These are phyloP conservation scores for Corbicula japonica DNA, from an alignment of 2,888 invertebrate species.

Conservation along the genomic window DNA sequence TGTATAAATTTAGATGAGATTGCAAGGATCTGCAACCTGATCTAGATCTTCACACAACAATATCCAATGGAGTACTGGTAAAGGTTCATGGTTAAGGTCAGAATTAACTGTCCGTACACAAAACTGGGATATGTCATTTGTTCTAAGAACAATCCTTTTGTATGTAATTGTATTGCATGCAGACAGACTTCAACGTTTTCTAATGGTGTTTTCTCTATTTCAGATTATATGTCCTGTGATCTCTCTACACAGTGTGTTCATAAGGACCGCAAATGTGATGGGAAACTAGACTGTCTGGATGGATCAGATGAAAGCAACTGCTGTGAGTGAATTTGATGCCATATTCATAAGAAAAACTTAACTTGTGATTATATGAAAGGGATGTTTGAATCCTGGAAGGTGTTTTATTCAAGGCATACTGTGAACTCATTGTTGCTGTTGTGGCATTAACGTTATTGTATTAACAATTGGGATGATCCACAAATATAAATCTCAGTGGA, in stretches of 20 bases:
- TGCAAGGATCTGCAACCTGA: too few species aligned
- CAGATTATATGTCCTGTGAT: conserved; percentile 32
- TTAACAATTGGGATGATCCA: too few species aligned
- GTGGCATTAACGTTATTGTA: too few species aligned
- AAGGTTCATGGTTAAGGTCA: too few species aligned
- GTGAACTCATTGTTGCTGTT: too few species aligned
- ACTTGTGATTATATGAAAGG: neutral
- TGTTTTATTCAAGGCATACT: neutral
- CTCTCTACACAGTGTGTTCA: conserved; percentile 9
- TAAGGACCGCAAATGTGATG: conserved; percentile 15
- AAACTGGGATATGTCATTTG: neutral
- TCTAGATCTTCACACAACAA: neutral
- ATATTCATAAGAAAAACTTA: neutral
- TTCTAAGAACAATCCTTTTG: too few species aligned
- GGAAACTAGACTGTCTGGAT: conserved; percentile 22
- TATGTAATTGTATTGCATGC: too few species aligned
- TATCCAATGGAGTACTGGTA: neutral
- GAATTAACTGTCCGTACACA: too few species aligned
- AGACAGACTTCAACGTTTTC: too few species aligned
- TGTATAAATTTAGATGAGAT: too few species aligned
- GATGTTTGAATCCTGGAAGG: neutral
- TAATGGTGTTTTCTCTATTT: too few species aligned
- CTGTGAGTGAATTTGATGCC: conserved; percentile 7
- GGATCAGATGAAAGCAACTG: conserved; percentile 31
- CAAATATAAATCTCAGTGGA: too few species aligned